Percentiles rank a stretch among this genome's conserved stretches.
Conservation (phyloP, 2,797 vertebrate species). For the Karalla daura region DNA sequence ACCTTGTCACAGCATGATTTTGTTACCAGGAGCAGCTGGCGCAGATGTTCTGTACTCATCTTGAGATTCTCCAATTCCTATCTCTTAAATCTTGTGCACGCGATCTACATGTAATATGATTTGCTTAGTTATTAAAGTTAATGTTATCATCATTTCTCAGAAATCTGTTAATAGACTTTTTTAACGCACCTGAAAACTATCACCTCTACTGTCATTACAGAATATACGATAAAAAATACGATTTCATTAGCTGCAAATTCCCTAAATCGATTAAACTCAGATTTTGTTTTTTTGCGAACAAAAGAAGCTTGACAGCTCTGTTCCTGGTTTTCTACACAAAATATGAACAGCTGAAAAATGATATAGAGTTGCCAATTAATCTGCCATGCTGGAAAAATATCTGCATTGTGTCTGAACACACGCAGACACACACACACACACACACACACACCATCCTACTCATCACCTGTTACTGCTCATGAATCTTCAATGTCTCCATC, state of each 20-base stretch:
- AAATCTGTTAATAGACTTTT: not conserved
- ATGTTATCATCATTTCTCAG: not conserved
- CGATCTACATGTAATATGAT: not conserved
- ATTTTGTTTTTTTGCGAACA: not conserved
- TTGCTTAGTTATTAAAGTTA: not conserved
- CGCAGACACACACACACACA: constrained; percentile 26
- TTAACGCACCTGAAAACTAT: not conserved
- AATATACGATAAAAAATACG: too few species aligned
- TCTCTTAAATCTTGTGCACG: not conserved
- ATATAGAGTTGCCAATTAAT: constrained; percentile 13
- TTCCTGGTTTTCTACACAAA: not conserved
- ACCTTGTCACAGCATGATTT: not conserved
- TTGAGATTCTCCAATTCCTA: not conserved
- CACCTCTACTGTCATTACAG: too few species aligned
- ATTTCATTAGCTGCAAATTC: too few species aligned
- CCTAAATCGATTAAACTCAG: not conserved
- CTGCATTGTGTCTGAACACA: constrained; percentile 18
- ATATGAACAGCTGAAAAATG: constrained; percentile 2
- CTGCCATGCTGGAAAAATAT: constrained; percentile 15
- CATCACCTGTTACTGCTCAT: constrained; percentile 62
- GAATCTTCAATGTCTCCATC: constrained; percentile 25
- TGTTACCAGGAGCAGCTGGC: not conserved
- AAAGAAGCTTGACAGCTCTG: not conserved
- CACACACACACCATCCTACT: constrained; percentile 56
- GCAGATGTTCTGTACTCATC: not conserved